Percentiles rank a stretch among this genome's conserved stretches.
phyloP scores from a whole-genome alignment of 2,888 invertebrate genomes.

The Dolomedes plantarius region DNA sequence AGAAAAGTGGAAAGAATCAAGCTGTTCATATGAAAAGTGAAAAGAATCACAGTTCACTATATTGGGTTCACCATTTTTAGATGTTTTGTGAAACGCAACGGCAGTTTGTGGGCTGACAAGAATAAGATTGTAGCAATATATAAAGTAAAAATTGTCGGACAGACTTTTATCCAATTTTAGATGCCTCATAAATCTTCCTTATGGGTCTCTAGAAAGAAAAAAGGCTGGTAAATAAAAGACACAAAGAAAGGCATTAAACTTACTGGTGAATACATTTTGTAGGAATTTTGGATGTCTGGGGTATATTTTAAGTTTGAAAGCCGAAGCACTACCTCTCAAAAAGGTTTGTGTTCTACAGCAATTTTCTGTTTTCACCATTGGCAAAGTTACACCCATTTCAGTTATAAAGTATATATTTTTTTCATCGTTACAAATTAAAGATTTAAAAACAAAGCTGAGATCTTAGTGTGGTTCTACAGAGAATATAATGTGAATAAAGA shows the following conservation, averaged over 20 bases:
- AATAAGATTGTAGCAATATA: conserved; percentile 5
- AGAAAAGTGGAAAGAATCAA: background rate
- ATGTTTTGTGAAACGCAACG: background rate
- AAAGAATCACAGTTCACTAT: background rate
- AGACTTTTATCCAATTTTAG: conserved; percentile 4
- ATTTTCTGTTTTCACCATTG: too few species aligned
- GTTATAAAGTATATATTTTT: too few species aligned
- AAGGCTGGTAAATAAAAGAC: background rate
- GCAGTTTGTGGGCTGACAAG: background rate
- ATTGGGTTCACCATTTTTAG: background rate
- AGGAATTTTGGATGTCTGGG: background rate
- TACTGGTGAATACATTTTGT: background rate
- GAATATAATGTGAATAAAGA: too few species aligned
- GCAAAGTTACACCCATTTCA: too few species aligned
- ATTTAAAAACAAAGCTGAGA: too few species aligned
- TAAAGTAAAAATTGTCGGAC: conserved; percentile 6
- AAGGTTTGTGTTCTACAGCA: too few species aligned
- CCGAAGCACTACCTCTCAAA: too few species aligned
- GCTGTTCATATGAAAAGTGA: background rate
- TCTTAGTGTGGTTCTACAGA: too few species aligned
- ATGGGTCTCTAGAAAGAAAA: background rate
- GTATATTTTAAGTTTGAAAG: background rate
- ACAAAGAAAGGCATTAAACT: background rate
- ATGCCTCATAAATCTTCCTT: conserved; percentile 2
- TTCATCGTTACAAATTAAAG: too few species aligned